Evolutionary conservation across 2,113 vertebrate genomes (phyloP).

Genomic region (Burhinus bistriatus): DNA sequence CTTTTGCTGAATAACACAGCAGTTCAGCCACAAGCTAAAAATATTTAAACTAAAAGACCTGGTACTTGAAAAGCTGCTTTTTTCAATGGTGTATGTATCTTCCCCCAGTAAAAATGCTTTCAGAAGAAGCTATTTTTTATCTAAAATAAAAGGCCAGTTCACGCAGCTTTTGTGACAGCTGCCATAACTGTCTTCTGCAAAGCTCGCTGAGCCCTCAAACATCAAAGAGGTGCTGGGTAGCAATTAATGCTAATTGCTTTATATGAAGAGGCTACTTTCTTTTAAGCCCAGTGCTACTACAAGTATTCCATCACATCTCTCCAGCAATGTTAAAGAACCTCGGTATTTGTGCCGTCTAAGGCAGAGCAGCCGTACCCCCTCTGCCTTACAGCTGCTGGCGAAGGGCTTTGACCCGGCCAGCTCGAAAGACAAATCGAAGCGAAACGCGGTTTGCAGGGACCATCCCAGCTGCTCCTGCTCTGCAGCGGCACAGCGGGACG

Average conservation of each 20-base stretch:
- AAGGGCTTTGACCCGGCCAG: not conserved
- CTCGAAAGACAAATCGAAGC: not conserved
- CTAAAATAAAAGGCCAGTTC: not conserved
- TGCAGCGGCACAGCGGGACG: not conserved
- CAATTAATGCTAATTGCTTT: conserved; percentile 51
- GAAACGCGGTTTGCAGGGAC: rapidly evolving
- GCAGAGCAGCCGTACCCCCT: not conserved
- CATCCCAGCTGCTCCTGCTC: not conserved
- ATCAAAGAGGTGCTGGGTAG: not conserved
- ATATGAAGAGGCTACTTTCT: conserved; percentile 14
- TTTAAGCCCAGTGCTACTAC: not conserved
- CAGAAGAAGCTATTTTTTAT: not conserved
- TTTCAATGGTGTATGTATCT: rapidly evolving
- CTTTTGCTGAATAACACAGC: rapidly evolving
- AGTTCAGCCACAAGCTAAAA: not conserved
- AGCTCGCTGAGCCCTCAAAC: not conserved
- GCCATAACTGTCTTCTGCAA: not conserved
- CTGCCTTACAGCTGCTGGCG: not conserved
- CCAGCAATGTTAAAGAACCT: rapidly evolving
- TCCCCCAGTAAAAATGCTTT: not conserved
- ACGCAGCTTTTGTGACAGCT: not conserved
- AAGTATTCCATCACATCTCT: not conserved
- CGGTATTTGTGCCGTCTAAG: not conserved
- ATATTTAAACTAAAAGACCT: rapidly evolving
- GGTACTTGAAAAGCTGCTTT: rapidly evolving